Conservation (phyloP, 1,140 invertebrate species). For the Dendroctonus valens region DNA sequence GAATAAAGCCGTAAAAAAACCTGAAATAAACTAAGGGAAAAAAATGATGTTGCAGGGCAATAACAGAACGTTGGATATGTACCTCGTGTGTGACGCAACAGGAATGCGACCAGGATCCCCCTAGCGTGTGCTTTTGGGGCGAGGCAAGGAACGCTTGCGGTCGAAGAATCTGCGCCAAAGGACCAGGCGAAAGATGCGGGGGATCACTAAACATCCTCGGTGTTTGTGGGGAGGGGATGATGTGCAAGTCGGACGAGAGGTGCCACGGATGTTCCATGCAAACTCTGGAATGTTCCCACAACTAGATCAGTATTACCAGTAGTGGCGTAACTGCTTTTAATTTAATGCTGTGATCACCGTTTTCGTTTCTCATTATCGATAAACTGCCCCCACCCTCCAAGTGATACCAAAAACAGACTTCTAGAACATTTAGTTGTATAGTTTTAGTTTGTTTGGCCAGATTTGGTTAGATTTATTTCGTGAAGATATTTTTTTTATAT, state of each 20-base stretch:
- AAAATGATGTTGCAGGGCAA: constrained; percentile 20
- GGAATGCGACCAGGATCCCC: constrained; percentile 44
- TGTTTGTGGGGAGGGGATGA: constrained; percentile 56
- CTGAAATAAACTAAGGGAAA: not conserved
- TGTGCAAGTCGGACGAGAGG: constrained; percentile 52
- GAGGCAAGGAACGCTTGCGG: constrained; percentile 44
- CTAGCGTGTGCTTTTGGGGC: constrained; percentile 41
- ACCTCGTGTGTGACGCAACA: constrained; percentile 25
- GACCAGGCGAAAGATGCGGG: constrained; percentile 56
- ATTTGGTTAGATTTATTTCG: too few relatives aligned
- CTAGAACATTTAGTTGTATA: too few relatives aligned
- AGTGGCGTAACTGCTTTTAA: constrained; percentile 26
- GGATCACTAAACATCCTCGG: constrained; percentile 51
- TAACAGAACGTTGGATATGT: constrained; percentile 23
- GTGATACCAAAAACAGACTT: too few relatives aligned
- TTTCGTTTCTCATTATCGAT: not conserved
- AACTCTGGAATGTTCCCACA: constrained; percentile 39
- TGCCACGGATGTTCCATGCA: constrained; percentile 53
- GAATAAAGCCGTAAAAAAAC: not conserved
- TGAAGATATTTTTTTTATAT: too few relatives aligned
- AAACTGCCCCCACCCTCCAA: not conserved
- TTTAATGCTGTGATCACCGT: constrained; percentile 23
- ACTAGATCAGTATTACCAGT: constrained; percentile 39
- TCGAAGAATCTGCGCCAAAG: constrained; percentile 47
- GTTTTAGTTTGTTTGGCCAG: too few relatives aligned